phyloP scores from a whole-genome alignment of 2,797 vertebrate genomes.

The Lerista edwardsae region DNA sequence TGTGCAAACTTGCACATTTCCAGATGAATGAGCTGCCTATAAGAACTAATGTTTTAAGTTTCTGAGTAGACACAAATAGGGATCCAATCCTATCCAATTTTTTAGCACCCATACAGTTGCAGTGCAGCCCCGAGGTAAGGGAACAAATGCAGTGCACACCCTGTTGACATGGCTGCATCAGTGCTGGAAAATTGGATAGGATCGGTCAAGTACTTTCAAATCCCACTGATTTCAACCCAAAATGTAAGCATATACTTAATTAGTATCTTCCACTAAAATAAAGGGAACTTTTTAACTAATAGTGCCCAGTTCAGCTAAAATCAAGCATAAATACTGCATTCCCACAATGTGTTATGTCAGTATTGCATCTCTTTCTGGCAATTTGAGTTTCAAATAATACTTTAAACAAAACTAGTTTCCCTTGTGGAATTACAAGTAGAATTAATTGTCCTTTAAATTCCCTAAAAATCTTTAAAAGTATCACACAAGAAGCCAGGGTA shows the following conservation, averaged over 20 bases:
- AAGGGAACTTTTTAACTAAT: background rate
- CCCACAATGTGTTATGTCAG: background rate
- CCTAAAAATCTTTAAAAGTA: background rate
- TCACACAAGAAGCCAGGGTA: slow-evolving; percentile 11
- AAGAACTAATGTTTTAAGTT: slow-evolving; percentile 27
- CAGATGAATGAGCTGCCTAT: background rate
- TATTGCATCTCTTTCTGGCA: background rate
- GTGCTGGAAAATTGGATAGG: too few species aligned
- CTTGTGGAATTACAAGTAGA: slow-evolving; percentile 7
- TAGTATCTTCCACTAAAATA: background rate
- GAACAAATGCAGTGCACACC: too few species aligned
- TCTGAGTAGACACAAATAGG: too few species aligned
- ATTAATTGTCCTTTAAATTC: background rate
- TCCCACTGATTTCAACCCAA: background rate
- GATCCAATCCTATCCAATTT: too few species aligned
- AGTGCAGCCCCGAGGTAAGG: too few species aligned
- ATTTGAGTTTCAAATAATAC: background rate
- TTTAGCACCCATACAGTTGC: too few species aligned
- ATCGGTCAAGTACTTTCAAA: background rate
- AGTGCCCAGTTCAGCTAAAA: background rate
- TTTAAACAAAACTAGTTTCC: background rate
- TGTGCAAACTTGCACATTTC: background rate
- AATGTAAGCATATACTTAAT: background rate
- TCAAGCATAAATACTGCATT: background rate
- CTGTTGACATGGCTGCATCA: too few species aligned